Percentiles rank a stretch among this genome's conserved stretches.
phyloP scores from a whole-genome alignment of 2,113 vertebrate species.

The Fukomys damarensis region DNA sequence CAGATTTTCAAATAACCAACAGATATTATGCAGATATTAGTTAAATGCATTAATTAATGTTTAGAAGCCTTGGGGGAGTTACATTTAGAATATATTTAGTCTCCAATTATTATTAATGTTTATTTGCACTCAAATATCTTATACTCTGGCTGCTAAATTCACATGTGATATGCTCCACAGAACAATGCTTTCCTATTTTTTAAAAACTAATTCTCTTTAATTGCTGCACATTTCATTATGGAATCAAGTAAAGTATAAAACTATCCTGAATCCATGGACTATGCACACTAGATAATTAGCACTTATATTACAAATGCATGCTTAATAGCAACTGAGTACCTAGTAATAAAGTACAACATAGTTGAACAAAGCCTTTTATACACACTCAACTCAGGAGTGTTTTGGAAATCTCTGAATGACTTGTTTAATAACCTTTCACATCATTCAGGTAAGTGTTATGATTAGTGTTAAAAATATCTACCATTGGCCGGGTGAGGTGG shows the following conservation, averaged over 20 bases:
- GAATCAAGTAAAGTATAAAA: not conserved
- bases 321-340: not conserved
- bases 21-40: not conserved
- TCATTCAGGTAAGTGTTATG: not conserved
- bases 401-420: not conserved
- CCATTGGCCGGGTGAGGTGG: too few species aligned
- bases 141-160: conserved; percentile 33
- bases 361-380: not conserved
- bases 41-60: conserved; percentile 10
- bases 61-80: not conserved
- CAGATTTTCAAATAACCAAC: not conserved
- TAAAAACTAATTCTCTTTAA: not conserved
- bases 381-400: not conserved
- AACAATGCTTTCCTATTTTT: not conserved
- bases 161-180: not conserved
- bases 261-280: not conserved
- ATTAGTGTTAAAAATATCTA: not conserved
- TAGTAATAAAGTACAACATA: not conserved
- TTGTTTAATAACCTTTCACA: not conserved
- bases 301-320: not conserved
- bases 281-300: not conserved
- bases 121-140: conserved; percentile 9
- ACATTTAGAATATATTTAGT: not conserved
- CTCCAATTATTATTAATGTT: not conserved
- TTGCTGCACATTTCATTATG: conserved; percentile 10